Evolutionary conservation across 2,113 vertebrate genomes (phyloP), one percentile per base, ranked within the genome.

Genomic region (Scytalopus superciliaris): DNA sequence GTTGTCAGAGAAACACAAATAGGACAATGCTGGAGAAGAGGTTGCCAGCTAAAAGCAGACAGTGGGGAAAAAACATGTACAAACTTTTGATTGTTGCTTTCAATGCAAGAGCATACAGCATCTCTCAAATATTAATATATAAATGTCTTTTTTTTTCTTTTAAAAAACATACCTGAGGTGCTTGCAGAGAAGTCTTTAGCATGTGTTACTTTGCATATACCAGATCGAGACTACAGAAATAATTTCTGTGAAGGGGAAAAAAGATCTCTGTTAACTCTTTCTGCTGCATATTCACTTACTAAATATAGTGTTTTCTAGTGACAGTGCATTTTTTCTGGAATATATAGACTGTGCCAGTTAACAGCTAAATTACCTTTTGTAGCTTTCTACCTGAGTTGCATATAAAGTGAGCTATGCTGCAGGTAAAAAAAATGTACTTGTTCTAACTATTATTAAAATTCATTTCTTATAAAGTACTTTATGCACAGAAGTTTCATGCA

Each of bases 401-500:
- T 78, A 44, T 79, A 23, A 96, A 93, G 47, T 49, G 44, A 72
- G 68, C 44, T 93, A 63, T 42, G n/a, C 37, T 68, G 28, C 55
- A 78, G 25, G 60, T 89, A 87, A 63, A 91, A 95, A 88, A 91
- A 90, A 80, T 49, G 31, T 60, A 50, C 60, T 42, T 14, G 50
- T 84, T 88, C 85, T 92, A 74, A 74, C 31, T 78, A 64, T 67
- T 92, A 89, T 93, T 93, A 90, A 92, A 95, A 97, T 89, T 86
- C 39, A 84, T 33, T 37, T 59, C 64, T 84, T 63, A 81, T 53
- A 78, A 81, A 56, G 42, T n/a, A 53, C 25, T 76, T 90, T 50
- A 67, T 68, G 60, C 67, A 56, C 84, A 85, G 69, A 79, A 52
- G 60, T 56, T 93, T 73, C 44, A 37, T 62, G 37, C n/a, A 86